Evolutionary conservation across 2,888 invertebrate species (phyloP), one percentile per base, ranked within the genome.

Genomic region (Limnephilus auricula): DNA sequence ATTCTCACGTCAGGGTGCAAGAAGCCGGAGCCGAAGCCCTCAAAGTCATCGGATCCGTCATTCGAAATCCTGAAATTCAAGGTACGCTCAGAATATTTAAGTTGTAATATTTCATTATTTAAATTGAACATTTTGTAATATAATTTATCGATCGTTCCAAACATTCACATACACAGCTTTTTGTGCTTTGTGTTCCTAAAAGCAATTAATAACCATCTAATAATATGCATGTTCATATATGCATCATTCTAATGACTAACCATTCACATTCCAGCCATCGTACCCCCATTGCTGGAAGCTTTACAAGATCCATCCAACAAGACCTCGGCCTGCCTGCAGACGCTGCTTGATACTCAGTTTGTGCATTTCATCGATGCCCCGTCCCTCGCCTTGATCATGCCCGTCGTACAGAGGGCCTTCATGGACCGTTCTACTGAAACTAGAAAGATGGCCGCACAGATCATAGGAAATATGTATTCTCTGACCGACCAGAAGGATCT

Each of bases 311-410:
- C 99, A 2, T 98, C 99, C 0, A 98, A 98, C 94, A 99, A 98
- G 95, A 99, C 99, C 0, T 98, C 98, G 0, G 97, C 97, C 0
- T 99, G 99, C 94, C 96, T 99, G n/a, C 98, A 99, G 94, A 99
- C 98, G 0, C 96, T 99, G 40, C 95, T 99, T n/a, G 98, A 99
- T 95, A 99, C 99, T 0, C 98, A 99, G 95, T 99, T 99, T 95
- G 99, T 99, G 83, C 99, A 99, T 95, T 99, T 99, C 95, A 99
- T 99, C 94, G 99, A 99, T 95, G 99, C 99, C 3, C 99, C 99
- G 0, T 99, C 99, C 0, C 96, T 99, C 34, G 99, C 99, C 92
- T 96, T 99, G 90, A 99, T 99, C 94, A 99, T 99, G 99, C 99
- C 99, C 0, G 99, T 99, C 5, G 99, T 99, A 45, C 98, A 99